Evolutionary conservation across 2,888 invertebrate genomes (phyloP).

Genomic region (Microplitis manilae): DNA sequence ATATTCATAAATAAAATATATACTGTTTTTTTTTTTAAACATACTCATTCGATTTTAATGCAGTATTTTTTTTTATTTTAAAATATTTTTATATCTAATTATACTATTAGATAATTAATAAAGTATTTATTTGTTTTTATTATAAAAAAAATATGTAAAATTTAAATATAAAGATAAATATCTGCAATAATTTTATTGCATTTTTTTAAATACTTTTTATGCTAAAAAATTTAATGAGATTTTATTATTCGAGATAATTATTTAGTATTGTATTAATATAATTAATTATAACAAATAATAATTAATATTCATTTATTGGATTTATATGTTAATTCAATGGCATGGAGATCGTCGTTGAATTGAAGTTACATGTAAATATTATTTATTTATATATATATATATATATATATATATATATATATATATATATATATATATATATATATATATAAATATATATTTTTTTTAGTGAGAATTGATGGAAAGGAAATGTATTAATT

Average conservation of each 20-base stretch:
- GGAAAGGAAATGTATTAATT: background rate
- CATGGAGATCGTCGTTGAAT: background rate
- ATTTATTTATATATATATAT: background rate
- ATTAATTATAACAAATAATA: background rate
- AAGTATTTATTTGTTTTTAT: too few relatives aligned
- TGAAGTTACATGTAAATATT: background rate
- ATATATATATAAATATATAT: background rate
- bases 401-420: too few relatives aligned
- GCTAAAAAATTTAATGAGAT: background rate
- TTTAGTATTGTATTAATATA: too few relatives aligned
- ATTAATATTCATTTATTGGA: background rate
- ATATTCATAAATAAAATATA: background rate
- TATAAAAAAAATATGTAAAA: too few relatives aligned
- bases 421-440: background rate
- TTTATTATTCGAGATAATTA: background rate
- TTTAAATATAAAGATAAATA: too few relatives aligned
- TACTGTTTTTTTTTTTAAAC: too few relatives aligned
- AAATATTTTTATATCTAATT: too few relatives aligned
- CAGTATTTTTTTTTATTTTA: too few relatives aligned
- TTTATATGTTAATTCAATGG: background rate
- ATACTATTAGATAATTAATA: too few relatives aligned
- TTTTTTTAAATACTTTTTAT: too few relatives aligned
- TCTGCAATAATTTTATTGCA: too few relatives aligned
- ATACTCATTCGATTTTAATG: too few relatives aligned
- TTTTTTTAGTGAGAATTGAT: background rate